Evolutionary conservation across 2,888 invertebrate genomes (phyloP).

Genomic region (Agriotes lineatus): DNA sequence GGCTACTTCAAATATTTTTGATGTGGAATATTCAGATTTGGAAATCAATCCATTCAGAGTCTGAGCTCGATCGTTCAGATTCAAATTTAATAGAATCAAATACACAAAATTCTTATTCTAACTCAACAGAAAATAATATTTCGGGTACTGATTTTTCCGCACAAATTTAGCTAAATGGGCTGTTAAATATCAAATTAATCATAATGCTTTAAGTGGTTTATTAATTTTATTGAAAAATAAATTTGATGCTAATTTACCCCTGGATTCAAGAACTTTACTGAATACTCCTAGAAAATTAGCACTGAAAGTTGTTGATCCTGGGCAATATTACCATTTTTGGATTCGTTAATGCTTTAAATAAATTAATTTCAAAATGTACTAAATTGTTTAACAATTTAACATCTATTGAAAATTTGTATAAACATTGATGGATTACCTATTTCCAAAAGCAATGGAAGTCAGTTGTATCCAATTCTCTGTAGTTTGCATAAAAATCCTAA

Average conservation of each 20-base stretch:
- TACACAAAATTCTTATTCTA: not conserved
- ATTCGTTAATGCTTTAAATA: constrained; percentile 1
- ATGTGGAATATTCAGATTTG: not conserved
- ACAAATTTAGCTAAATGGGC: constrained; percentile 12
- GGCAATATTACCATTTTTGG: constrained; percentile 22
- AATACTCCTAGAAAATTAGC: constrained; percentile 1
- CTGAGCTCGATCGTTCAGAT: not conserved
- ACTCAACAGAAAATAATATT: not conserved
- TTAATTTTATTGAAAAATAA: constrained; percentile 8
- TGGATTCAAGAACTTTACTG: constrained; percentile 9
- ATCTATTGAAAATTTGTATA: constrained; percentile 12
- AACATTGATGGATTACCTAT: constrained; percentile 35
- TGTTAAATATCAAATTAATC: constrained; percentile 2
- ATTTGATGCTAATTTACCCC: constrained; percentile 5
- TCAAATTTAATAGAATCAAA: not conserved
- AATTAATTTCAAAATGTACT: not conserved
- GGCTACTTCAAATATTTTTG: not conserved
- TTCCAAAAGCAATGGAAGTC: constrained; percentile 14
- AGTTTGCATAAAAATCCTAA: constrained; percentile 9
- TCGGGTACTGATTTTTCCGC: not conserved
- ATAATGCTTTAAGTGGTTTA: constrained; percentile 4
- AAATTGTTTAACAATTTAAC: not conserved
- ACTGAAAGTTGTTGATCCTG: not conserved
- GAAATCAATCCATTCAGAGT: not conserved
- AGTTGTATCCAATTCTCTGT: constrained; percentile 32